These are phyloP conservation scores for Adelognathus sp. DNA, from an alignment of 2,888 invertebrate genomes.

Conservation along the genomic window DNA sequence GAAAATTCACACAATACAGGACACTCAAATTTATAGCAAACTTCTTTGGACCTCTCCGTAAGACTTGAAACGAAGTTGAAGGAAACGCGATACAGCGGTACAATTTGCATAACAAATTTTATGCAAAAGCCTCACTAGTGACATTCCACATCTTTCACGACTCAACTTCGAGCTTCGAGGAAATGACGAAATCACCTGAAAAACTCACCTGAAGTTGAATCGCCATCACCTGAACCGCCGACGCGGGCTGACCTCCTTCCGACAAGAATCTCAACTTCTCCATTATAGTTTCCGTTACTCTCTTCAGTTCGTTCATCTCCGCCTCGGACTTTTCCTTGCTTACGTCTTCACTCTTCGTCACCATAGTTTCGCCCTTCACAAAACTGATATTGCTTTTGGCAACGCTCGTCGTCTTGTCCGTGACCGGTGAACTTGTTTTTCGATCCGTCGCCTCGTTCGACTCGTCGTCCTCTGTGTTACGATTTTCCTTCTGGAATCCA, in stretches of 20 bases:
- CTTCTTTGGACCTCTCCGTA: too few species aligned
- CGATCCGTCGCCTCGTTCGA: conserved; percentile 43
- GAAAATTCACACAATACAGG: too few species aligned
- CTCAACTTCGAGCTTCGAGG: background rate
- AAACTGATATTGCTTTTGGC: conserved; percentile 64
- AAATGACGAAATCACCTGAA: background rate
- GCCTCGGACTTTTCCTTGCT: conserved; percentile 60
- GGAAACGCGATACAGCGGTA: too few species aligned
- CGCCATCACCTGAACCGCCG: conserved; percentile 84
- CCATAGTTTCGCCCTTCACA: conserved; percentile 63
- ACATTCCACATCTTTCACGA: background rate
- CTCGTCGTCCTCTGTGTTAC: conserved; percentile 51
- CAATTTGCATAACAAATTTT: background rate
- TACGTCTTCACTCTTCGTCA: conserved; percentile 56
- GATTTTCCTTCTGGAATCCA: conserved; percentile 75
- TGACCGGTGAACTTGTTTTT: conserved; percentile 37
- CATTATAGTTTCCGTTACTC: conserved; percentile 81
- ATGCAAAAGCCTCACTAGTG: background rate
- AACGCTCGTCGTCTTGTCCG: conserved; percentile 25
- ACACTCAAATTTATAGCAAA: too few species aligned
- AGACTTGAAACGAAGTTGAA: too few species aligned
- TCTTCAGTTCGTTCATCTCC: conserved; percentile 80
- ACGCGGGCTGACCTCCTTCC: conserved; percentile 83
- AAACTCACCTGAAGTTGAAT: conserved; percentile 84
- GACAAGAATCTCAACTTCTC: conserved; percentile 84